These are phyloP conservation scores for Aproaerema taeniolella DNA, from an alignment of 2,888 invertebrate species.

Conservation along the genomic window DNA sequence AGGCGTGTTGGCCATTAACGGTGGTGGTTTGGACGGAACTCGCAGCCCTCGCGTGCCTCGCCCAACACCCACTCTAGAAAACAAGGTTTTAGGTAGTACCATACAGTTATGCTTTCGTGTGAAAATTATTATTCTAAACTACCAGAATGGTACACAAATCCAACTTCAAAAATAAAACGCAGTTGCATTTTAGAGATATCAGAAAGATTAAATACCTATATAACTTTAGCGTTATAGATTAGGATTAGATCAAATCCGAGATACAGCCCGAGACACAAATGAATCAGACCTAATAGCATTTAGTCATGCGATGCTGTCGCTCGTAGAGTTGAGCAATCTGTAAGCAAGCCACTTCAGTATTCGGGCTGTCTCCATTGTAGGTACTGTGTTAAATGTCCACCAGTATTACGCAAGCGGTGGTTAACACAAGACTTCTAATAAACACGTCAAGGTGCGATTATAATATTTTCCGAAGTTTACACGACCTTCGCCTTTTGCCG, in stretches of 20 bases:
- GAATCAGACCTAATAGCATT: constrained; percentile 1
- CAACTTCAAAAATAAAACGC: no score
- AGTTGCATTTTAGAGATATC: no score
- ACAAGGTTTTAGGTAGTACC: no score
- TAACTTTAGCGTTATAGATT: no score
- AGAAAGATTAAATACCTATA: no score
- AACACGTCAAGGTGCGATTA: constrained; percentile 33
- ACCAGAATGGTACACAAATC: no score
- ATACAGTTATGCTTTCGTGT: no score
- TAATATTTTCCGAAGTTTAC: constrained; percentile 46
- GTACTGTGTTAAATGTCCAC: constrained; percentile 18
- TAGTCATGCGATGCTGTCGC: constrained; percentile 10
- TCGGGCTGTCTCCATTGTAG: constrained; percentile 7
- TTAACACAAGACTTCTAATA: constrained; percentile 25
- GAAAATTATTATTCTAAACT: no score
- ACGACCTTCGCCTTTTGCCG: constrained; percentile 49
- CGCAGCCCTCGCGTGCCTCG: constrained; percentile 23
- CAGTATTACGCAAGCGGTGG: constrained; percentile 27
- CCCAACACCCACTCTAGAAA: neutral
- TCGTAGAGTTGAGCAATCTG: constrained; percentile 5
- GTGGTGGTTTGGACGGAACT: constrained; percentile 29
- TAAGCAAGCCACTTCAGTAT: constrained; percentile 4
- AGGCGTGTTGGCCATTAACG: constrained; percentile 34
- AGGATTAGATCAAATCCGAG: no score
- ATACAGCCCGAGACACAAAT: no score